A percentile compares a stretch with the other conserved stretches of the same genome.
Evolutionary conservation across 2,113 vertebrate species (phyloP).

Genomic region (Ahaetulla prasina): DNA sequence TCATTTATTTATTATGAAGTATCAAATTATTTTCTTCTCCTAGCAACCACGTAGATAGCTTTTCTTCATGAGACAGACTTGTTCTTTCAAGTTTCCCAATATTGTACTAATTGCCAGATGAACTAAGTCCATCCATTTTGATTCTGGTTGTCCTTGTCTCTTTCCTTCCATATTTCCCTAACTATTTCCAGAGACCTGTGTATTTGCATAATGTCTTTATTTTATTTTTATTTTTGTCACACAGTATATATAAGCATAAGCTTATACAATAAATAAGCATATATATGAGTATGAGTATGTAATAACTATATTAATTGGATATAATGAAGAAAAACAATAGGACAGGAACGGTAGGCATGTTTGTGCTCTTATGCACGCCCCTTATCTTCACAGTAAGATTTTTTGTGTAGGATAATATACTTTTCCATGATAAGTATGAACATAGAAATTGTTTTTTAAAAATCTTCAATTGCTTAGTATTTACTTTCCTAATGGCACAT

Average conservation of each 20-base stretch:
- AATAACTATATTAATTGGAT: no score
- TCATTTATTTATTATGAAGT: neutral
- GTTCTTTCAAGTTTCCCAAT: neutral
- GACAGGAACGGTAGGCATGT: no score
- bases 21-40: neutral
- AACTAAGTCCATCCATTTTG: neutral
- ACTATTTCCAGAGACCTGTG: neutral
- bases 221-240: no score
- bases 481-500: neutral
- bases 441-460: neutral
- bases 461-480: neutral
- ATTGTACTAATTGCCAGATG: neutral
- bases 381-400: neutral
- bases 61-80: neutral
- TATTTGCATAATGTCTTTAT: neutral
- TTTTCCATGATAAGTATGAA: neutral
- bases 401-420: neutral
- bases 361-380: no score
- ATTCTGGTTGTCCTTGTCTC: neutral
- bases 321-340: no score
- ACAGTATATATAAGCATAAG: no score
- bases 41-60: neutral
- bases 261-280: no score
- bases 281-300: no score
- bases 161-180: neutral